Evolutionary conservation across 2,113 vertebrate genomes (phyloP), one percentile per base, ranked within the genome.

Genomic region (Corvus hawaiiensis): DNA sequence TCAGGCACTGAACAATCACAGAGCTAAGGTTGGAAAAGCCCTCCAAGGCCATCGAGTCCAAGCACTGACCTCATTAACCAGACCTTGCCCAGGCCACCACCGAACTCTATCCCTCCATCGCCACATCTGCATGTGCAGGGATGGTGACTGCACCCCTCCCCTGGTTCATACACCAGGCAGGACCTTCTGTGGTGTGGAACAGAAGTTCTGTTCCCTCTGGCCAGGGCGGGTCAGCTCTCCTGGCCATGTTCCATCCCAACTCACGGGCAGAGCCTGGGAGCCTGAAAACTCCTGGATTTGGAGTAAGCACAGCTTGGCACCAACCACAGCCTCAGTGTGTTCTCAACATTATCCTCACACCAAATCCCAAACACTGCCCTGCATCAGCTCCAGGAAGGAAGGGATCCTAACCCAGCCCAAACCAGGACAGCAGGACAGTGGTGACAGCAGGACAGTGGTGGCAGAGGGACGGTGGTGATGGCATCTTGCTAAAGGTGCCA

Each of bases 261-360:
- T 64, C 49, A 18, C 18, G 12, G 49, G 18, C 49, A 56, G 28
- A 16, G 49, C 54, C 83, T 26, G 44, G 52, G 10, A 51, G 11
- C 21, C 62, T 32, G 83, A 14, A 12, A 32, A 5, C 10, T 51
- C 44, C 52, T 37, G 54, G 17, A 2, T 43, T 7, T 22, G 13
- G 17, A 12, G 69, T 8, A 20, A 59, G 26, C 62, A 59, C 20
- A 69, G 3, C 16, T 20, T 16, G 35, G 61, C 52, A 41, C 52
- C 35, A 67, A 3, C 20, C 43, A 41, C 44, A 24, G 4, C 16
- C 62, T 30, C 24, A 10, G 44, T 2, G 52, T 14, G 54, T 32
- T 14, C 32, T 32, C 35, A 51, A 16, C 0, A 0, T 43, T 35
- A 11, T 17, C 37, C 35, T 35, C 44, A 26, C 62, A 43, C 13